Percentiles rank a stretch among this genome's conserved stretches.
phyloP scores from a whole-genome alignment of 2,797 vertebrate genomes.

The Onychomys leucogaster region DNA sequence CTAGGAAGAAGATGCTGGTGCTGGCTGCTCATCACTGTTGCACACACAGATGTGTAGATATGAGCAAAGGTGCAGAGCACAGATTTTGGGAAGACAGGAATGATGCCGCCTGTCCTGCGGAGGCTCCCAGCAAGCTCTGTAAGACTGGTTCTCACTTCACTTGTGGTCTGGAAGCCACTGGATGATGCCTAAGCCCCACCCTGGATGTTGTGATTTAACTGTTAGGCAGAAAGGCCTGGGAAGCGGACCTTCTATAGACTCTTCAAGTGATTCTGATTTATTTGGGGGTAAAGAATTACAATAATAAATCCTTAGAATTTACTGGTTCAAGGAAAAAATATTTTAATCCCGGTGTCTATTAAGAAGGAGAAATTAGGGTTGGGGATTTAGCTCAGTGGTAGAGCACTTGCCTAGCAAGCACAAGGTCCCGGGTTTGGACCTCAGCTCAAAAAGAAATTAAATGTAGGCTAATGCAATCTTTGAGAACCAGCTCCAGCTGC shows the following conservation, averaged over 20 bases:
- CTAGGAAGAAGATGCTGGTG: neutral
- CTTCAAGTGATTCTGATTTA: neutral
- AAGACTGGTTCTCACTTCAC: neutral
- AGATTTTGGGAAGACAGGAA: neutral
- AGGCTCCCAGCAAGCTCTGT: neutral
- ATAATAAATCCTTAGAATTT: neutral
- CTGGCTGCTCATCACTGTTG: neutral
- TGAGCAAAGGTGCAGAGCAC: neutral
- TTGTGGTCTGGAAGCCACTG: neutral
- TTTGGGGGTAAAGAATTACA: neutral
- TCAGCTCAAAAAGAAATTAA: too few species aligned
- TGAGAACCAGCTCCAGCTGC: too few species aligned
- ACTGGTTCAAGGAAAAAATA: neutral
- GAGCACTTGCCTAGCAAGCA: too few species aligned
- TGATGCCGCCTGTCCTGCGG: neutral
- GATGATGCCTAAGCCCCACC: neutral
- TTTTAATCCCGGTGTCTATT: neutral
- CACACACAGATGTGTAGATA: neutral
- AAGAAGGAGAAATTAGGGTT: neutral
- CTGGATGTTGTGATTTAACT: neutral
- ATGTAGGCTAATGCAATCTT: neutral
- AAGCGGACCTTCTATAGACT: constrained; percentile 8
- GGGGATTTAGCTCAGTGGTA: too few species aligned
- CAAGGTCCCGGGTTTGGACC: too few species aligned
- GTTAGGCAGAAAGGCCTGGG: neutral